Evolutionary conservation across 2,113 vertebrate genomes (phyloP).

Genomic region (Polypterus senegalus): DNA sequence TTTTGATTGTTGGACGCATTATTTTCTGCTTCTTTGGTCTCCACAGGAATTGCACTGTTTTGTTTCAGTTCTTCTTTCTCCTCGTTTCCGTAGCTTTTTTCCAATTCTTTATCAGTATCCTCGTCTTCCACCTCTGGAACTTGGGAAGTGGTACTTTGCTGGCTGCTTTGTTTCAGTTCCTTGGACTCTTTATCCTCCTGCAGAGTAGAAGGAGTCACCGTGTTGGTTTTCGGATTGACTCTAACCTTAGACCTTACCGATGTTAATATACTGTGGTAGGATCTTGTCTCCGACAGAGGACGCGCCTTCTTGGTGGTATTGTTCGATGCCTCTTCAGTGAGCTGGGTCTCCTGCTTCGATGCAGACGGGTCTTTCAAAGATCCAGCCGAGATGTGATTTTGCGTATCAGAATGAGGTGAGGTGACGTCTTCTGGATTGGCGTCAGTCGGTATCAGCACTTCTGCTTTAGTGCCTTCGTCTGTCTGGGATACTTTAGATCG

Average conservation of each 20-base stretch:
- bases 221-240: conserved; percentile 21
- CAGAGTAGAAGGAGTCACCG: conserved; percentile 10
- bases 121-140: conserved; percentile 27
- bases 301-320: conserved; percentile 30
- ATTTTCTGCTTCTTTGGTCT: no score
- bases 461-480: not conserved
- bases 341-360: no score
- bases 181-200: conserved; percentile 36
- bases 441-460: conserved; percentile 13
- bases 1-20: no score
- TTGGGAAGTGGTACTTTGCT: conserved; percentile 15
- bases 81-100: conserved; percentile 2
- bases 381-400: conserved; percentile 16
- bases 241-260: conserved; percentile 46
- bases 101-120: conserved; percentile 14
- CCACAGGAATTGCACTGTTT: conserved; percentile 13
- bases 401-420: conserved; percentile 21
- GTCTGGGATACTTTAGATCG: conserved; percentile 18
- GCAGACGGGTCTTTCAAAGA: no score
- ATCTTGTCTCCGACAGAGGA: conserved; percentile 46
- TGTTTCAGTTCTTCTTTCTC: conserved; percentile 5
- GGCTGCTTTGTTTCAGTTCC: conserved; percentile 15
- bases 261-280: conserved; percentile 52
- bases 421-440: conserved; percentile 23
- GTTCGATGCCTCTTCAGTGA: conserved; percentile 22